Evolutionary conservation across 2,113 vertebrate species (phyloP).

Genomic region (Misgurnus anguillicaudatus): DNA sequence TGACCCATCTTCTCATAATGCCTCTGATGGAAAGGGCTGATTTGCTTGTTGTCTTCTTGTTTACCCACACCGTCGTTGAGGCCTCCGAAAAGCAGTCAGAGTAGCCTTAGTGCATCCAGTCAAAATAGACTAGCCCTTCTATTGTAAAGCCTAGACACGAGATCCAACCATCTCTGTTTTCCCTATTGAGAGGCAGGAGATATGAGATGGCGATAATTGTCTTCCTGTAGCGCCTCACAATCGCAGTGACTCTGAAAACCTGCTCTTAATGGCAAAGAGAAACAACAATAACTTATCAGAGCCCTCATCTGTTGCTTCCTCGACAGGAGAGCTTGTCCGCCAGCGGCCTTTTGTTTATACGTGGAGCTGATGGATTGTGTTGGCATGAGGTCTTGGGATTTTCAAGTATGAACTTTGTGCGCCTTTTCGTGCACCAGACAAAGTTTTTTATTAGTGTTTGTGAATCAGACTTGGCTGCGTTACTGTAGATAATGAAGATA

Average conservation of each 20-base stretch:
- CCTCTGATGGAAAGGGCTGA: constrained; percentile 59
- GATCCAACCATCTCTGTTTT: constrained; percentile 52
- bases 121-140: constrained; percentile 62
- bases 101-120: constrained; percentile 50
- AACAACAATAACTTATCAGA: constrained; percentile 47
- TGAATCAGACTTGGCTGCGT: background rate
- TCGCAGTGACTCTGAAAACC: constrained; percentile 22
- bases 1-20: constrained; percentile 34
- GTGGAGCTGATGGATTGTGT: constrained; percentile 33
- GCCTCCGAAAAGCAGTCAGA: constrained; percentile 45
- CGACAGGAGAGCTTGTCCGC: constrained; percentile 2
- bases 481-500: background rate
- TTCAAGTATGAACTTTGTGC: background rate
- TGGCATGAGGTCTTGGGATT: background rate
- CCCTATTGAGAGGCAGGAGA: constrained; percentile 56
- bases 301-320: constrained; percentile 34
- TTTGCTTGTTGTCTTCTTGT: constrained; percentile 60
- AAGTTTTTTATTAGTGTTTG: background rate
- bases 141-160: constrained; percentile 70
- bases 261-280: constrained; percentile 45
- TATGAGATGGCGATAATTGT: constrained; percentile 54
- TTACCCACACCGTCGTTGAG: constrained; percentile 49
- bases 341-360: constrained; percentile 30
- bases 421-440: background rate
- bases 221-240: constrained; percentile 39